Evolutionary conservation across 2,888 invertebrate species (phyloP).

Genomic region (Cheilosia urbana): DNA sequence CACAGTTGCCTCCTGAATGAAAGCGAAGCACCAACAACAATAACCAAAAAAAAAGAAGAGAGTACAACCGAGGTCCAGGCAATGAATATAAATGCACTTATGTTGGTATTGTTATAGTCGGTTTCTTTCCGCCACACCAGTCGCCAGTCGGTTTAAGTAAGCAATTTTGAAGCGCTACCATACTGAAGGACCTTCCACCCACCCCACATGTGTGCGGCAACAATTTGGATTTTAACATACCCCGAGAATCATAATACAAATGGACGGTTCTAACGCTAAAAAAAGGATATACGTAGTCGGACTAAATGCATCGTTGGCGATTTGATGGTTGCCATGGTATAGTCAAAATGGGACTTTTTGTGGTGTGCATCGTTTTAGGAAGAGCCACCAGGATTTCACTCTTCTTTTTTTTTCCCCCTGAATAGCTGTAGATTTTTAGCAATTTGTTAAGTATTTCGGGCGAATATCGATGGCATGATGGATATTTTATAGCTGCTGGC

Average conservation of each 20-base stretch:
- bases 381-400: background rate
- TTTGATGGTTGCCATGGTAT: conserved; percentile 42
- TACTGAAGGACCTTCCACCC: conserved; percentile 2
- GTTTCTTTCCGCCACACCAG: conserved; percentile 11
- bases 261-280: conserved; percentile 30
- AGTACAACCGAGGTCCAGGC: conserved; percentile 24
- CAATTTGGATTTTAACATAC: conserved; percentile 65
- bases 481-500: conserved; percentile 12
- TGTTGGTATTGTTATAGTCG: conserved; percentile 41
- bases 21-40: background rate
- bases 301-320: conserved; percentile 61
- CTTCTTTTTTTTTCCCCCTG: background rate
- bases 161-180: conserved; percentile 48
- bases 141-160: conserved; percentile 50
- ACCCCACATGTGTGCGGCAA: conserved; percentile 40
- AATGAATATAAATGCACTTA: conserved; percentile 72
- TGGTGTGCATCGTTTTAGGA: conserved; percentile 7
- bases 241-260: conserved; percentile 60
- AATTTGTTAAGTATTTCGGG: conserved; percentile 32
- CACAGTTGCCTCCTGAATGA: conserved; percentile 42
- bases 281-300: conserved; percentile 3
- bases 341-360: conserved; percentile 19
- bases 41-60: conserved; percentile 7
- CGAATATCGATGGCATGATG: conserved; percentile 18
- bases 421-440: background rate